These are phyloP conservation scores for Drosophila novamexicana DNA, from an alignment of 1,140 invertebrate genomes.

Conservation along the genomic window DNA sequence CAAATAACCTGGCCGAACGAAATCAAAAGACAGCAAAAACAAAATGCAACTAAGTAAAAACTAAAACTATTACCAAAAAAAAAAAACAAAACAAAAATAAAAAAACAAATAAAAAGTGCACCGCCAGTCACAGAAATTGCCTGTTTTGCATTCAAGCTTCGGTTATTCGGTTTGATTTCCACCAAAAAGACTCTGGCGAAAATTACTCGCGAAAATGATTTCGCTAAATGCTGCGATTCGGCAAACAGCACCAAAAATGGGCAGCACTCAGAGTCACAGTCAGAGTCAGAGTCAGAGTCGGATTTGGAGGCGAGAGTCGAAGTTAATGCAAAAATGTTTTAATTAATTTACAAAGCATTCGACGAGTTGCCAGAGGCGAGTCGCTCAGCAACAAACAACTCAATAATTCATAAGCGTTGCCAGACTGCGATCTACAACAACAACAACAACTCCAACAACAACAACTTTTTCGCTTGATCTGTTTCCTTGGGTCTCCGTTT, in stretches of 20 bases:
- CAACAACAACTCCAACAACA: slow-evolving; percentile 2
- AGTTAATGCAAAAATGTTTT: slow-evolving; percentile 81
- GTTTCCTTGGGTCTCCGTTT: slow-evolving; percentile 17
- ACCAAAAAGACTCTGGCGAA: slow-evolving; percentile 59
- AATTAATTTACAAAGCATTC: slow-evolving; percentile 69
- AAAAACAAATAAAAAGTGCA: slow-evolving; percentile 39
- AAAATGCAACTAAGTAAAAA: slow-evolving; percentile 39
- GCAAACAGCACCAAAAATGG: slow-evolving; percentile 43
- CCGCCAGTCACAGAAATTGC: slow-evolving; percentile 59
- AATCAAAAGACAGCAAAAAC: slow-evolving; percentile 33
- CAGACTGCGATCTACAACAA: slow-evolving; percentile 25
- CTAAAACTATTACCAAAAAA: slow-evolving; percentile 69
- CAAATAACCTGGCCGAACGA: slow-evolving; percentile 66
- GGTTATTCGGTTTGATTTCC: slow-evolving; percentile 54
- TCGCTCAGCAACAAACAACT: slow-evolving; percentile 53
- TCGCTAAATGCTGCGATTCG: slow-evolving; percentile 61
- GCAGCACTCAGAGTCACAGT: slow-evolving; percentile 12
- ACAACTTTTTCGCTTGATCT: slow-evolving; percentile 17
- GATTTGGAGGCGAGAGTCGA: slow-evolving; percentile 10
- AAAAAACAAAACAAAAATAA: slow-evolving; percentile 45
- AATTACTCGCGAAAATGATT: slow-evolving; percentile 74
- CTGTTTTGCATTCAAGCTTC: slow-evolving; percentile 73
- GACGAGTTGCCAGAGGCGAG: slow-evolving; percentile 13
- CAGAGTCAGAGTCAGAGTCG: not conserved
- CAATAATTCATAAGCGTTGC: slow-evolving; percentile 71